A percentile compares a stretch with the other conserved stretches of the same genome.
These are phyloP conservation scores for Rhineura floridana DNA, from an alignment of 2,113 vertebrate genomes.

Conservation along the genomic window DNA sequence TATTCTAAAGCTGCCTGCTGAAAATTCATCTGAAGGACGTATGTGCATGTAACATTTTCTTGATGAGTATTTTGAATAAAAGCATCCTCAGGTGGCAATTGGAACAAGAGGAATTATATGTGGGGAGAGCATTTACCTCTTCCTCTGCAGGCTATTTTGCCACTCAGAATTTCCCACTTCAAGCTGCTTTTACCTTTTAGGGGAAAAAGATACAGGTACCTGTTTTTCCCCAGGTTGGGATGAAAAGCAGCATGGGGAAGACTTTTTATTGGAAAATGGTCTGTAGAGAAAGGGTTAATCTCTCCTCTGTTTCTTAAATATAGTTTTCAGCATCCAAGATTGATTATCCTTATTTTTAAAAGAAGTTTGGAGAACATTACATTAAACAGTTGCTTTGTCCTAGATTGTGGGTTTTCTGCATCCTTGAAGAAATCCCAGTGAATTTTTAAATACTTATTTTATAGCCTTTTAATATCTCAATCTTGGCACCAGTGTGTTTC, in stretches of 20 bases:
- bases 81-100: background rate
- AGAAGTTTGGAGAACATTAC: background rate
- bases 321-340: background rate
- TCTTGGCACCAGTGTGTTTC: background rate
- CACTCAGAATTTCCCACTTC: background rate
- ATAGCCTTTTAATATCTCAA: background rate
- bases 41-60: background rate
- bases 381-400: background rate
- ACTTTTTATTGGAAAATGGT: background rate
- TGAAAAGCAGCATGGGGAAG: background rate
- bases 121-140: background rate
- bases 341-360: background rate
- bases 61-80: background rate
- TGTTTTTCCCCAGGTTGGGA: background rate
- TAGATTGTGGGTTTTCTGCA: background rate
- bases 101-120: background rate
- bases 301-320: background rate
- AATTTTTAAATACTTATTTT: background rate
- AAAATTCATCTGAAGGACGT: background rate
- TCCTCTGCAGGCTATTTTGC: background rate
- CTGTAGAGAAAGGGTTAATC: background rate
- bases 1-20: background rate
- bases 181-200: background rate
- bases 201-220: background rate
- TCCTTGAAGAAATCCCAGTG: background rate